A percentile compares a stretch with the other conserved stretches of the same genome.
These are phyloP conservation scores for Crotalus tigris DNA, from an alignment of 2,113 vertebrate species.

Conservation along the genomic window DNA sequence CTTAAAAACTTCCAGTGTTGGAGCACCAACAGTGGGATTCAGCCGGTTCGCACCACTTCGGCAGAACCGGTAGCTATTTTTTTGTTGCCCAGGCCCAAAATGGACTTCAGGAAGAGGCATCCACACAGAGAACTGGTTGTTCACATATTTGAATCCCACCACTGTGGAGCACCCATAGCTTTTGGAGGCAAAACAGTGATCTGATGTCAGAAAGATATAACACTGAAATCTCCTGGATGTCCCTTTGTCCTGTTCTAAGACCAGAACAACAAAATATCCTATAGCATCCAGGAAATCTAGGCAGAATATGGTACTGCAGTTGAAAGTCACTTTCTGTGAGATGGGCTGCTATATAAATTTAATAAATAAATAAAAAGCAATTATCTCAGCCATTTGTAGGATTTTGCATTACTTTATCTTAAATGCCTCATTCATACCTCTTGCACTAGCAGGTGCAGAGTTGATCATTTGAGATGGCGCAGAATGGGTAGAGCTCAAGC, in stretches of 20 bases:
- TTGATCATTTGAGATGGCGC: slow-evolving; percentile 91
- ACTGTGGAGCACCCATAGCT: neutral
- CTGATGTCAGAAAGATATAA: neutral
- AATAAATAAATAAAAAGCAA: neutral
- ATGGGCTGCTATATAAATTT: neutral
- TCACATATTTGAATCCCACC: too few relatives aligned
- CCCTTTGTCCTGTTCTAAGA: neutral
- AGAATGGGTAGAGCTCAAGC: slow-evolving; percentile 91
- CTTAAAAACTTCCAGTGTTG: neutral
- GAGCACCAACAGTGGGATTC: neutral
- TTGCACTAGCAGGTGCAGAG: slow-evolving; percentile 90
- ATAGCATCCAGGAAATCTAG: neutral
- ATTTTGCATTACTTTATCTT: slow-evolving; percentile 15
- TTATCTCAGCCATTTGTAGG: slow-evolving; percentile 10
- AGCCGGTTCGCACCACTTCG: too few relatives aligned
- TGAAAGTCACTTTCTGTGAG: neutral
- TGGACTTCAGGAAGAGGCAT: too few relatives aligned
- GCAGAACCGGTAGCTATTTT: too few relatives aligned
- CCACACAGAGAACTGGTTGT: too few relatives aligned
- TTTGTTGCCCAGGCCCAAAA: too few relatives aligned
- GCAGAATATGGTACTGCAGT: neutral
- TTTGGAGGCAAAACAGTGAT: neutral
- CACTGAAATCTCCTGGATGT: neutral
- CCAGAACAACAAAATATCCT: neutral
- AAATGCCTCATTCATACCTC: slow-evolving; percentile 79